phyloP scores from a whole-genome alignment of 2,797 vertebrate genomes.

The Myotis vivesi region DNA sequence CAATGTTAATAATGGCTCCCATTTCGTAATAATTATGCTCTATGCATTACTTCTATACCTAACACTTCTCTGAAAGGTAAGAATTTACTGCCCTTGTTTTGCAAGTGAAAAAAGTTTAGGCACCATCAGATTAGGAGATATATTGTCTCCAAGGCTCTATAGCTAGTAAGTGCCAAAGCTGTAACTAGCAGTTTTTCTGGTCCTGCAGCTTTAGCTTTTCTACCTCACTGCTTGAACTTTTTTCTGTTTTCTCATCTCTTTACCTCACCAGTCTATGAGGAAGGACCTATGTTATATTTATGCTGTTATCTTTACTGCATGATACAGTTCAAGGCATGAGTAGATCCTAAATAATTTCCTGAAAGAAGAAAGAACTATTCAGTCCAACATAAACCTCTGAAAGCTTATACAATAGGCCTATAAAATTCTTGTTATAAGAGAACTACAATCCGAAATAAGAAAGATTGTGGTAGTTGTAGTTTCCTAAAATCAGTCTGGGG shows the following conservation, averaged over 20 bases:
- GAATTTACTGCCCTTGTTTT: not conserved
- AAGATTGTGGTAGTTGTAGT: not conserved
- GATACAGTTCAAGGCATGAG: not conserved
- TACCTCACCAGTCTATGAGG: not conserved
- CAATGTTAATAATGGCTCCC: not conserved
- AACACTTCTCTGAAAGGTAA: slow-evolving; percentile 6
- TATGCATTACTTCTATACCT: not conserved
- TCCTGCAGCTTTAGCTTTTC: not conserved
- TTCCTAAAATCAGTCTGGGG: not conserved
- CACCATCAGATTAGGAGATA: not conserved
- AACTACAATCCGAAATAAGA: not conserved
- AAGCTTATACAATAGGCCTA: not conserved
- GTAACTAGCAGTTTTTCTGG: no score
- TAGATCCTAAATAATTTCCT: not conserved
- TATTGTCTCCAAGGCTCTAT: not conserved
- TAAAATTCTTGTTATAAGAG: not conserved
- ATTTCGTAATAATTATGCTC: not conserved
- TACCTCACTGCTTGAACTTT: fast-evolving
- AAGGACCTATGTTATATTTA: not conserved
- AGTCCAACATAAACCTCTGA: not conserved
- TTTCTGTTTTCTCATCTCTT: not conserved
- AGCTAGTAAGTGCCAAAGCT: not conserved
- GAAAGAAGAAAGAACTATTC: not conserved
- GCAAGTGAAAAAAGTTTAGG: not conserved
- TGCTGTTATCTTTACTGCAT: not conserved